A percentile compares a stretch with the other conserved stretches of the same genome.
These are phyloP conservation scores for Chiloscyllium plagiosum DNA, from an alignment of 2,113 vertebrate genomes.

Conservation along the genomic window DNA sequence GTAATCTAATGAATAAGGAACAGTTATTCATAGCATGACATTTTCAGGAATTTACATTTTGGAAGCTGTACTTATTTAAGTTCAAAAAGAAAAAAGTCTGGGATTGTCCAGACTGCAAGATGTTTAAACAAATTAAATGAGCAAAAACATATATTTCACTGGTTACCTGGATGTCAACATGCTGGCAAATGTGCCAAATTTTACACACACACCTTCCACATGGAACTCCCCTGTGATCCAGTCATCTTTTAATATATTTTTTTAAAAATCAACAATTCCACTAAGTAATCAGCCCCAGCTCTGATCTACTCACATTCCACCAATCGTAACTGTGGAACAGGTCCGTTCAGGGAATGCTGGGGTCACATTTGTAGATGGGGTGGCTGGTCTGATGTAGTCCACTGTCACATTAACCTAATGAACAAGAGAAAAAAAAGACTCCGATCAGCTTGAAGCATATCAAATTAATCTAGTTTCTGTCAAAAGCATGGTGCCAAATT, in stretches of 20 bases:
- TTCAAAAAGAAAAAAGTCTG: no score
- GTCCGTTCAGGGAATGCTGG: slow-evolving; percentile 89
- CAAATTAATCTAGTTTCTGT: background rate
- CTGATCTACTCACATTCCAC: slow-evolving; percentile 81
- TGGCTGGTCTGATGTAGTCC: slow-evolving; percentile 92
- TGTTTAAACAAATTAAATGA: slow-evolving; percentile 31
- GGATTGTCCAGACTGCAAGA: background rate
- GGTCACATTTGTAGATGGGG: slow-evolving; percentile 70
- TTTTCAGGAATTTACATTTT: background rate
- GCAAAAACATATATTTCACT: background rate
- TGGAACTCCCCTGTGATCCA: background rate
- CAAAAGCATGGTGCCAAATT: background rate
- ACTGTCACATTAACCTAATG: slow-evolving; percentile 84
- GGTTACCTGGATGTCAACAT: background rate
- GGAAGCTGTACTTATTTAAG: background rate
- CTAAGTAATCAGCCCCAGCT: background rate
- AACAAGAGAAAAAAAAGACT: background rate
- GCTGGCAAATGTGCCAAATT: background rate
- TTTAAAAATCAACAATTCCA: background rate
- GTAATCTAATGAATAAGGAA: background rate
- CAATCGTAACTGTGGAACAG: slow-evolving; percentile 89
- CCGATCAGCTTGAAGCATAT: background rate
- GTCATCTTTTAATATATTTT: background rate
- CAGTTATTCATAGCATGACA: background rate
- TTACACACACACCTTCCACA: background rate